Base-by-base conservation (phyloP, 2,113 vertebrate genomes). In the Nerophis ophidion region DNA sequence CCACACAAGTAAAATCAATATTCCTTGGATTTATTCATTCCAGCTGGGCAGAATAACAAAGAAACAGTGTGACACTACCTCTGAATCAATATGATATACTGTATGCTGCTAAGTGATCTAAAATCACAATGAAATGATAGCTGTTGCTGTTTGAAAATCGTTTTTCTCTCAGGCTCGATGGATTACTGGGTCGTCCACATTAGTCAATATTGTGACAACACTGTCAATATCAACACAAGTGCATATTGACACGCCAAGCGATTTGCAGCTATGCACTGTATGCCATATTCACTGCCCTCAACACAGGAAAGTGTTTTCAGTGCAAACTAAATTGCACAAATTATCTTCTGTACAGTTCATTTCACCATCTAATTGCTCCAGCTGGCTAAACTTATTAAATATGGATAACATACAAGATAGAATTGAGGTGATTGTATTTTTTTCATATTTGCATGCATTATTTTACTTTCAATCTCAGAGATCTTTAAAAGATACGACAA, bases 311-410 rank as follows among this genome's bases (percentile, higher is more conserved):
- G 8, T 44, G 40, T 12, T 44, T 44, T 44, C 6, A 44, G 12
- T 44, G 40, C 40, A 44, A 11, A 44, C 40, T 0, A 44, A 44
- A 44, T 44, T 44, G 40, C 40, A 19, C 10, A 49, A 49, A 49
- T 19, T 5, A 48, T 7, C 7, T 8, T n/a, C 15, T 8, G 47
- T n/a, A n/a, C 6, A 15, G 8, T 4, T 49, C 8, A 48, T 17
- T 46, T 48, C 12, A 51, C 26, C 49, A 13, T 33, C 49, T 0
- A 13, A 44, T 16, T n/a, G 50, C 73, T 52, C n/a, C 19, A 26
- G 63, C 65, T 53, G 68, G 70, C 81, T 53, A 71, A 45, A 59
- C 54, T 48, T 80, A 74, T 79, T 54, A 48, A 44, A 61, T 73
- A 35, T 58, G 61, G 42, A 60, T 45, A 46, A 53, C 14, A 15